phyloP scores from a whole-genome alignment of 2,888 invertebrate genomes.

The Latheticus oryzae region DNA sequence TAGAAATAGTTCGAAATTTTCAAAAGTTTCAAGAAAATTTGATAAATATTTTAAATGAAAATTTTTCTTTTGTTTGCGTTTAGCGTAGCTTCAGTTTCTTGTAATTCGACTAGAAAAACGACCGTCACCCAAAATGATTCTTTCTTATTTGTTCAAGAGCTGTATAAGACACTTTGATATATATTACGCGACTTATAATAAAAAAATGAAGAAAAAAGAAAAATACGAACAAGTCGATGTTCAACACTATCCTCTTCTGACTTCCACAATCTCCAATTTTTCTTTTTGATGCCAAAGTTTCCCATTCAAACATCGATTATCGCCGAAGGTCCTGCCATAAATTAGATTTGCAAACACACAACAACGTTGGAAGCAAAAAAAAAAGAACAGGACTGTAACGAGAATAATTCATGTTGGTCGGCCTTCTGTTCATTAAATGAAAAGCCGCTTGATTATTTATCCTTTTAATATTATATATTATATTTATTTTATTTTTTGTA shows the following conservation, averaged over 20 bases:
- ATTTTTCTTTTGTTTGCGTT: constrained; percentile 1
- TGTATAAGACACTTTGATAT: constrained; percentile 58
- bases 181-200: constrained; percentile 52
- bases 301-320: constrained; percentile 35
- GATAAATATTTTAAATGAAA: too few relatives aligned
- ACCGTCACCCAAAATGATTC: constrained; percentile 52
- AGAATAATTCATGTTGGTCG: constrained; percentile 20
- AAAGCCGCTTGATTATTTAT: constrained; percentile 11
- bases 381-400: constrained; percentile 29
- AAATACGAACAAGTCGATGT: constrained; percentile 27
- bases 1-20: too few relatives aligned
- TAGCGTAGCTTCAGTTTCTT: constrained; percentile 22
- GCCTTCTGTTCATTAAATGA: constrained; percentile 28
- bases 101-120: constrained; percentile 37
- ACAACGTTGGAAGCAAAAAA: constrained; percentile 2
- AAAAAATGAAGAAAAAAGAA: constrained; percentile 42
- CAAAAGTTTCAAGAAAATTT: too few relatives aligned
- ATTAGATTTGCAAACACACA: constrained; percentile 31
- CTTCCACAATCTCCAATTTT: constrained; percentile 35
- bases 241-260: constrained; percentile 36
- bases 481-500: constrained; percentile 12
- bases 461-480: constrained; percentile 19
- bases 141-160: constrained; percentile 58
- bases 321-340: constrained; percentile 27
- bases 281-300: constrained; percentile 32